Evolutionary conservation across 1,140 invertebrate species (phyloP).

Genomic region (Hetaerina americana): DNA sequence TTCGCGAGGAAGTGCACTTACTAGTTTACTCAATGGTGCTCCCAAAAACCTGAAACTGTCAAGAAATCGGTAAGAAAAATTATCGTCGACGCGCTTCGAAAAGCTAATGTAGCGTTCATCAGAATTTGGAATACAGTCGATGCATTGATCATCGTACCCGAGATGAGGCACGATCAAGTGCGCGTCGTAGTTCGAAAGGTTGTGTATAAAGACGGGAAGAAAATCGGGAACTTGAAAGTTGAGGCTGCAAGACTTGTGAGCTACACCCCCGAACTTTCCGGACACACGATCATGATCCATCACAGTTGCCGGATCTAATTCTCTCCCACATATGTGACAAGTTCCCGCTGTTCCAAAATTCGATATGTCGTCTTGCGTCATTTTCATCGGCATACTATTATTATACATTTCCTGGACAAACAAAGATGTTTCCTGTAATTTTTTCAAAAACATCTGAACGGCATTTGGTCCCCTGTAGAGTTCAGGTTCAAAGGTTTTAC

Average conservation of each 20-base stretch:
- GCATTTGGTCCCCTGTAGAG: neutral
- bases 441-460: neutral
- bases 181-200: neutral
- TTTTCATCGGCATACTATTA: neutral
- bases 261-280: neutral
- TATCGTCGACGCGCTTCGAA: neutral
- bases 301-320: no score
- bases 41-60: conserved; percentile 23
- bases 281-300: neutral
- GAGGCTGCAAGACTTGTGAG: neutral
- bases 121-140: neutral
- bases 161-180: neutral
- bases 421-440: neutral
- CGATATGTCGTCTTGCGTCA: neutral
- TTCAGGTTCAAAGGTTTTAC: neutral
- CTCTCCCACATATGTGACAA: neutral
- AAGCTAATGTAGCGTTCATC: neutral
- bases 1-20: conserved; percentile 10
- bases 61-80: conserved; percentile 17
- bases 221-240: neutral
- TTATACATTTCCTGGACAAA: neutral
- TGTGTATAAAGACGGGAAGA: no score
- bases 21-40: conserved; percentile 17
- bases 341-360: neutral
- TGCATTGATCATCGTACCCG: neutral